Evolutionary conservation across 2,113 vertebrate genomes (phyloP).

Genomic region (Rhadina sibilatrix): DNA sequence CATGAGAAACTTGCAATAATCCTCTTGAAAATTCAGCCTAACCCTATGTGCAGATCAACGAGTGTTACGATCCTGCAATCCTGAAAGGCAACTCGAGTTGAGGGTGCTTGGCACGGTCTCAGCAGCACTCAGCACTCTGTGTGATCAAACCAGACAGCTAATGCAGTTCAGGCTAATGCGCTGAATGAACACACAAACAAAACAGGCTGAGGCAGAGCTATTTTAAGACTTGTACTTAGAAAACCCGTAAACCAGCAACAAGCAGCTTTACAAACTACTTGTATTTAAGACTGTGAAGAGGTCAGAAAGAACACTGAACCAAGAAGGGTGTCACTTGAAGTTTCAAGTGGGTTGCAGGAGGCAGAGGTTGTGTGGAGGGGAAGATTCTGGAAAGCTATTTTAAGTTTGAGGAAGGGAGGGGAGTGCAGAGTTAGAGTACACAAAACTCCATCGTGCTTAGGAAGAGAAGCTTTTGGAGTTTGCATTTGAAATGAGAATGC

Average conservation of each 20-base stretch:
- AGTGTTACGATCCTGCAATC: neutral
- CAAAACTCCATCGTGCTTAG: neutral
- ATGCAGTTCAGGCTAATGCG: neutral
- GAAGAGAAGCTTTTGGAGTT: neutral
- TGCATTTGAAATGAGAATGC: neutral
- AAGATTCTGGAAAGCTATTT: neutral
- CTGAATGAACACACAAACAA: conserved; percentile 19
- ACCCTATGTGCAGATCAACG: neutral
- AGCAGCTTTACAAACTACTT: neutral
- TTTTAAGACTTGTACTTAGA: conserved; percentile 27
- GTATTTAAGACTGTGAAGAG: neutral
- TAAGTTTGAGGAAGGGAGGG: neutral
- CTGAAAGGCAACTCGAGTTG: neutral
- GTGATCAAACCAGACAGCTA: conserved; percentile 3
- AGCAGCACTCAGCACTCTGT: neutral
- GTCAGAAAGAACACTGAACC: neutral
- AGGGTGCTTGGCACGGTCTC: neutral
- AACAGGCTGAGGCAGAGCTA: conserved; percentile 6
- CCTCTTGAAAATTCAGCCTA: neutral
- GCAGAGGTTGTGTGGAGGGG: neutral
- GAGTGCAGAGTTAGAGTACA: neutral
- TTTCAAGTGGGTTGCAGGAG: neutral
- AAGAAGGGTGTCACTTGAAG: neutral
- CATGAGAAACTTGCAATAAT: neutral
- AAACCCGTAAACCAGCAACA: neutral